Evolutionary conservation across 2,113 vertebrate genomes (phyloP).

Genomic region (Chlamydotis undulata): DNA sequence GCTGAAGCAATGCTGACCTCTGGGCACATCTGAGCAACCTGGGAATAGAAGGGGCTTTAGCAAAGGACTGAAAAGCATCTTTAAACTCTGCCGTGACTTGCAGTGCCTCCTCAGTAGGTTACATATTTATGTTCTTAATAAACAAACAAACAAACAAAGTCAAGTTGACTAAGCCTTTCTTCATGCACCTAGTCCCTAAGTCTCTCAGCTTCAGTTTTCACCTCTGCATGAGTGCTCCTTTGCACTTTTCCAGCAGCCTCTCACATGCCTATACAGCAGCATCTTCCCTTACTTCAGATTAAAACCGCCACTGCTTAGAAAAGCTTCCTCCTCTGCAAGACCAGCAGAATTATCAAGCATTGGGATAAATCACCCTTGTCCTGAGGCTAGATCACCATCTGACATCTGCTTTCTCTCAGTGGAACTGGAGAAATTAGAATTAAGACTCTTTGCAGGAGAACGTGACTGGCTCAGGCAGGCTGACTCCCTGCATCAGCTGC

Average conservation of each 20-base stretch:
- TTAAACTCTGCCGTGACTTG: background rate
- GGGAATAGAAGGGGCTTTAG: background rate
- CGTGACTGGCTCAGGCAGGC: background rate
- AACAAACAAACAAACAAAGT: background rate
- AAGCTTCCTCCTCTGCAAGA: background rate
- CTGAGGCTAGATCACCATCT: background rate
- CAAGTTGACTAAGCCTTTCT: background rate
- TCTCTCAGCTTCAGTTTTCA: background rate
- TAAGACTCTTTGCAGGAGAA: background rate
- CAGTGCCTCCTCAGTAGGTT: background rate
- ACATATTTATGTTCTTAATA: background rate
- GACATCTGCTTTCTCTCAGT: background rate
- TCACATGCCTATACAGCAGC: background rate
- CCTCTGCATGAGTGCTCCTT: background rate
- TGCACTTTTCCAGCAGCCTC: background rate
- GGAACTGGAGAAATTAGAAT: background rate
- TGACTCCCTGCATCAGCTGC: background rate
- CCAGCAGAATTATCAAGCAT: background rate
- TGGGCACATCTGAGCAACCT: background rate
- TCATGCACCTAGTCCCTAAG: background rate
- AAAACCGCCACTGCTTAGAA: background rate
- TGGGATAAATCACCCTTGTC: background rate
- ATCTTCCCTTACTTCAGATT: background rate
- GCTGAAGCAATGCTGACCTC: background rate
- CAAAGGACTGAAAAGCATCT: background rate